Base-by-base conservation (phyloP, 2,888 invertebrate species). In the Nephrotoma appendiculata region DNA sequence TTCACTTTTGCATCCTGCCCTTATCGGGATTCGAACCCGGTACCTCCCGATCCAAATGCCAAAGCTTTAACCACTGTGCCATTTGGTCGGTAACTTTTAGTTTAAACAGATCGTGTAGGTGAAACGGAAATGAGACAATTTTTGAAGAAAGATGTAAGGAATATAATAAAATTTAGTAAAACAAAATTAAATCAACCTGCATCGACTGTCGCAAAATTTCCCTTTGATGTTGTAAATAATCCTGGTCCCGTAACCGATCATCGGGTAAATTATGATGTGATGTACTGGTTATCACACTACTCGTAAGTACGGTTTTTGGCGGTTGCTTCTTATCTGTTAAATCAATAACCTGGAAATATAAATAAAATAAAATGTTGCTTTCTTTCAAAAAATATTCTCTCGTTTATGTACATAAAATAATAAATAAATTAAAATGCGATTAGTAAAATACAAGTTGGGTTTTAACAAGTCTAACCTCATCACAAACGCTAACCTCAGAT, bases 281-380 rank as follows among this genome's bases (percentile, higher is more conserved):
- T 87, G 91, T 91, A 88, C 90, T 91, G 86, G 91, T 91, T 87
- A 91, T 90, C 87, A 91, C 91, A 87, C 90, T 93, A 91, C 87
- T 93, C 90, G 90, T 93, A 90, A 90, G 93, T 92, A 90, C 93
- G 91, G 90, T 93, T 89, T 91, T 92, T 88, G 91, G 91, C 88
- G 91, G 91, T 88, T 91, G 91, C 89, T 94, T 94, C 87, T 95
- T 94, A 88, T 95, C 94, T 87, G 96, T 96, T 88, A 96, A 93
- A 93, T 96, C 96, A 91, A 96, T 96, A 86, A 96, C 95, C 91
- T 84, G 42, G 3, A 71, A 71, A 71, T 94, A 71, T 71, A 71
- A 71, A 71, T 71, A 71, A 31, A 31, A 31, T 71, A 71, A 71
- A 7, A 31, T 31, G 5, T 57, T 57, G 5, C 6, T 52, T 57